Conservation (phyloP, 2,113 vertebrate genomes). For the Aspiorhynchus laticeps region DNA sequence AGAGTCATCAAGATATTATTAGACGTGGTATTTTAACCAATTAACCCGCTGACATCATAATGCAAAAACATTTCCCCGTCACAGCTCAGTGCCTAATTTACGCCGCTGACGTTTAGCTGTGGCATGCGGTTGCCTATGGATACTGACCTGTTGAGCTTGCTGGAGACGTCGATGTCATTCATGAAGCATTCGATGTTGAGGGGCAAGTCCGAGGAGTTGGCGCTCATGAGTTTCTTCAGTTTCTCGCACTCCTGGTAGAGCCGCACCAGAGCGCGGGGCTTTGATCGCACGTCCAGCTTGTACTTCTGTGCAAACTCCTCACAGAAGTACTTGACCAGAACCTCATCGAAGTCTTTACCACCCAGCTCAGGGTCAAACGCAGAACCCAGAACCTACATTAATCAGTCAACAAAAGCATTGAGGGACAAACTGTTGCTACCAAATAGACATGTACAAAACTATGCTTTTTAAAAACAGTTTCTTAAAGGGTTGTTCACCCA, state of each 20-base stretch:
- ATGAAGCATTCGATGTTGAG: constrained; percentile 77
- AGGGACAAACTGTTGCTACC: background rate
- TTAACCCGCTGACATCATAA: constrained; percentile 37
- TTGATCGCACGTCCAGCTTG: constrained; percentile 91
- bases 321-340: constrained; percentile 91
- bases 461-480: background rate
- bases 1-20: constrained; percentile 67
- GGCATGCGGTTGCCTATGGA: background rate
- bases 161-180: constrained; percentile 88
- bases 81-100: background rate
- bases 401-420: background rate
- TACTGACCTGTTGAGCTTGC: constrained; percentile 90
- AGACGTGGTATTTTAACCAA: constrained; percentile 50
- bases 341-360: constrained; percentile 91
- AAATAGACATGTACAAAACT: background rate
- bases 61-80: constrained; percentile 21
- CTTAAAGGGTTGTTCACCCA: too few species aligned
- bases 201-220: constrained; percentile 94
- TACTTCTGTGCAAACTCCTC: constrained; percentile 94
- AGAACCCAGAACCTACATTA: constrained; percentile 87
- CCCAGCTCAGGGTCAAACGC: constrained; percentile 89
- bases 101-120: constrained; percentile 16
- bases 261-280: constrained; percentile 88
- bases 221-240: constrained; percentile 98
- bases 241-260: constrained; percentile 96